Percentiles rank a stretch among this genome's conserved stretches.
Evolutionary conservation across 37 sponge, comb jelly and placozoan species (phyloP).

Genomic region (Bolinopsis microptera): DNA sequence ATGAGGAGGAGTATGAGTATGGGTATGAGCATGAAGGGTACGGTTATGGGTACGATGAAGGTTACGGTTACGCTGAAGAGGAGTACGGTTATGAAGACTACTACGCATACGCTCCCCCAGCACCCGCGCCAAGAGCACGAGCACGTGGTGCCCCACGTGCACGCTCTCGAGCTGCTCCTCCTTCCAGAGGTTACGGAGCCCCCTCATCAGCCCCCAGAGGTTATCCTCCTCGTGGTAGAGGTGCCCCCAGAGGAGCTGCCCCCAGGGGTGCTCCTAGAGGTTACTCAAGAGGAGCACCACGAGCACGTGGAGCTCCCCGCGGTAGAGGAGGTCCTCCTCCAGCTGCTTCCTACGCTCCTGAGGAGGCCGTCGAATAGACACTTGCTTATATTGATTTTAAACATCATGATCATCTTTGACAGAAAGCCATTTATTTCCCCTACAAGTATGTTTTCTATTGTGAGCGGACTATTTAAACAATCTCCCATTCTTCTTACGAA

Average conservation of each 20-base stretch:
- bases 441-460: background rate
- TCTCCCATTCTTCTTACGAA: too few species aligned
- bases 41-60: background rate
- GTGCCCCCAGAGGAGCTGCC: background rate
- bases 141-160: background rate
- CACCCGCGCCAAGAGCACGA: background rate
- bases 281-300: background rate
- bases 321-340: background rate
- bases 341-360: background rate
- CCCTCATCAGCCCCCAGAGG: background rate
- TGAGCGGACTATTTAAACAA: too few species aligned
- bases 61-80: conserved; percentile 38
- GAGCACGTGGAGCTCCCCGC: background rate
- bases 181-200: background rate
- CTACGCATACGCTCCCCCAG: conserved; percentile 28
- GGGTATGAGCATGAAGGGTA: background rate
- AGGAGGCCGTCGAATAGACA: background rate
- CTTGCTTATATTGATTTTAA: background rate
- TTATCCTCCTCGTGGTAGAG: background rate
- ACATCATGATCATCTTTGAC: background rate
- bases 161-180: background rate
- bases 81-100: conserved; percentile 29
- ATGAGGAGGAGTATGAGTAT: conserved; percentile 2
- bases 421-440: background rate
- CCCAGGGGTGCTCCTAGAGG: conserved; percentile 31